A percentile compares a stretch with the other conserved stretches of the same genome.
phyloP scores from a whole-genome alignment of 2,888 invertebrate genomes.

The Lysandra coridon region DNA sequence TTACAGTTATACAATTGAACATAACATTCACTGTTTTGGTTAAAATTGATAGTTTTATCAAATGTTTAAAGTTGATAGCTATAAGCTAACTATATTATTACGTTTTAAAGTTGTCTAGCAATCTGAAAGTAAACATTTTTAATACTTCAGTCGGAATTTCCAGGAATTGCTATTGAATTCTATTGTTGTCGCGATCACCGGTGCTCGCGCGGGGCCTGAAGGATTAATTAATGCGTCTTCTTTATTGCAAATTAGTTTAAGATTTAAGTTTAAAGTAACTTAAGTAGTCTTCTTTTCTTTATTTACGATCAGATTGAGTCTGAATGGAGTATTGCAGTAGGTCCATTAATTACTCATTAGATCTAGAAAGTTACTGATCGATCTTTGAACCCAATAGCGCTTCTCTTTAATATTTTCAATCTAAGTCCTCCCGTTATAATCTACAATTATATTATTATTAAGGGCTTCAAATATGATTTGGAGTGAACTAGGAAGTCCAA shows the following conservation, averaged over 20 bases:
- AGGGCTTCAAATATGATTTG: not conserved
- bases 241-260: no score
- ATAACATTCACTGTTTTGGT: not conserved
- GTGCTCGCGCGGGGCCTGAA: no score
- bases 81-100: not conserved
- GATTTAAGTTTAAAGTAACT: no score
- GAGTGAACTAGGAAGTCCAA: not conserved
- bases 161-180: no score
- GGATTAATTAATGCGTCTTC: no score
- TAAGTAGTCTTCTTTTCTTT: not conserved
- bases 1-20: not conserved
- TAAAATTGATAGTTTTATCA: not conserved
- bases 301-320: not conserved
- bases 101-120: not conserved
- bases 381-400: not conserved
- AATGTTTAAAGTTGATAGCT: not conserved
- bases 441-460: not conserved
- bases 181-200: no score
- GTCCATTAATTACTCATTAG: not conserved
- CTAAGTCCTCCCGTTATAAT: not conserved
- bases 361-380: not conserved
- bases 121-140: not conserved
- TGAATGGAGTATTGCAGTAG: not conserved
- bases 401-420: not conserved
- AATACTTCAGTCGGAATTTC: no score